Percentiles rank a stretch among this genome's conserved stretches.
Conservation (phyloP, 2,888 invertebrate species). For the Gortyna flavago region DNA sequence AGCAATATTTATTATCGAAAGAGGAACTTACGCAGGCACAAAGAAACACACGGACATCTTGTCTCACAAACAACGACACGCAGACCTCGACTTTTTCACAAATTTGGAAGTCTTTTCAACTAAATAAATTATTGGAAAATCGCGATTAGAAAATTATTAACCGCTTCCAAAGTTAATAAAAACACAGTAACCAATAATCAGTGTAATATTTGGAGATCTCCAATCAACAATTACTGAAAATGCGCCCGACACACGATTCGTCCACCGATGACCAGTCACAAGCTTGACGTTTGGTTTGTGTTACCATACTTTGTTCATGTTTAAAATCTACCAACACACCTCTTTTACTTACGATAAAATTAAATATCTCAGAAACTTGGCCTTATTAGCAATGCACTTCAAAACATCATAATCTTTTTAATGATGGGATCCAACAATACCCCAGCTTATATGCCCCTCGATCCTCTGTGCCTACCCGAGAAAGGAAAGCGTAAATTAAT, state of each 20-base stretch:
- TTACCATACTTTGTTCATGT: constrained; percentile 67
- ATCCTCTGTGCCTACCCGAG: too few species aligned
- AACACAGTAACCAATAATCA: constrained; percentile 89
- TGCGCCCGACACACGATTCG: constrained; percentile 90
- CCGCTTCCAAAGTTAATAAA: constrained; percentile 85
- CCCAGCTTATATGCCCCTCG: neutral
- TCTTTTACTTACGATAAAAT: neutral
- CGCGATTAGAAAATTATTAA: constrained; percentile 76
- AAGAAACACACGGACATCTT: constrained; percentile 93
- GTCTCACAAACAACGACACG: constrained; percentile 74
- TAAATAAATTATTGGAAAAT: constrained; percentile 74
- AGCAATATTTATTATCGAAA: constrained; percentile 60
- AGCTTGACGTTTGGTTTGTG: constrained; percentile 84
- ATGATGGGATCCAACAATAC: neutral
- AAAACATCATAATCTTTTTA: neutral
- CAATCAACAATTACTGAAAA: constrained; percentile 90
- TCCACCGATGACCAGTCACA: constrained; percentile 90
- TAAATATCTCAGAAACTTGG: too few species aligned
- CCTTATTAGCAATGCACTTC: too few species aligned
- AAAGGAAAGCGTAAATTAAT: too few species aligned
- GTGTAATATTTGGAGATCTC: constrained; percentile 88
- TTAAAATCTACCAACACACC: constrained; percentile 26
- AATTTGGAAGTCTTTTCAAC: constrained; percentile 64
- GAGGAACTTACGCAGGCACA: constrained; percentile 92
- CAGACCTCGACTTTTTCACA: constrained; percentile 71